These are phyloP conservation scores for Agriopis leucophaearia DNA, from an alignment of 2,888 invertebrate species.

Conservation along the genomic window DNA sequence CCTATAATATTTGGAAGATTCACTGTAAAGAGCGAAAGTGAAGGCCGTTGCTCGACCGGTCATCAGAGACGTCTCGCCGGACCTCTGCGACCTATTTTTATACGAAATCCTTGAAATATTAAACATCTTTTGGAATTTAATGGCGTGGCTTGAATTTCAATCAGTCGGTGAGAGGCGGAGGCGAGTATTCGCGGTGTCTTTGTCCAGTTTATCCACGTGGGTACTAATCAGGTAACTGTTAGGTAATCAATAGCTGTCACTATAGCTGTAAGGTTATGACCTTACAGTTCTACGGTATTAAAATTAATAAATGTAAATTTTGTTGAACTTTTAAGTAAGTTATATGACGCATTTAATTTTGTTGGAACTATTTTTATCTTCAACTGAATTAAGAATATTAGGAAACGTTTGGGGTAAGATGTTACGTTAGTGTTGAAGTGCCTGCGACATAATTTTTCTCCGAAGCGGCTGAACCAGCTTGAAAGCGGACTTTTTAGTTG, in stretches of 20 bases:
- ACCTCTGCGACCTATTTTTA: conserved; percentile 44
- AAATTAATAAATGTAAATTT: background rate
- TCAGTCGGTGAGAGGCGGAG: conserved; percentile 41
- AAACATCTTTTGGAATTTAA: conserved; percentile 42
- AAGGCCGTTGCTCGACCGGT: conserved; percentile 59
- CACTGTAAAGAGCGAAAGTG: conserved; percentile 72
- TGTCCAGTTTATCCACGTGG: conserved; percentile 42
- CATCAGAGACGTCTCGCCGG: conserved; percentile 42
- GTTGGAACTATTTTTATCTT: no score
- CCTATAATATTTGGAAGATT: conserved; percentile 49
- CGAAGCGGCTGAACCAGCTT: no score
- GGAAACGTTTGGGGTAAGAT: no score
- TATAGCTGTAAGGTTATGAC: no score
- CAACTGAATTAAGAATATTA: no score
- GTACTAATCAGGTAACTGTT: background rate
- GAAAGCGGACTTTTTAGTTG: no score
- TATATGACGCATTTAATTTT: background rate
- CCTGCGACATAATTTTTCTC: no score
- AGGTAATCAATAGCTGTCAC: conserved; percentile 2
- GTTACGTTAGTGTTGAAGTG: no score
- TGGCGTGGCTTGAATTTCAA: conserved; percentile 42
- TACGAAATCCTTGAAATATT: conserved; percentile 47
- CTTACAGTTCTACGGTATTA: conserved; percentile 16
- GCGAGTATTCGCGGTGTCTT: conserved; percentile 18
- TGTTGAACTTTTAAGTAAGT: conserved; percentile 2